Conservation (phyloP, 2,888 invertebrate species). For the Mesorhabditis sp. region DNA sequence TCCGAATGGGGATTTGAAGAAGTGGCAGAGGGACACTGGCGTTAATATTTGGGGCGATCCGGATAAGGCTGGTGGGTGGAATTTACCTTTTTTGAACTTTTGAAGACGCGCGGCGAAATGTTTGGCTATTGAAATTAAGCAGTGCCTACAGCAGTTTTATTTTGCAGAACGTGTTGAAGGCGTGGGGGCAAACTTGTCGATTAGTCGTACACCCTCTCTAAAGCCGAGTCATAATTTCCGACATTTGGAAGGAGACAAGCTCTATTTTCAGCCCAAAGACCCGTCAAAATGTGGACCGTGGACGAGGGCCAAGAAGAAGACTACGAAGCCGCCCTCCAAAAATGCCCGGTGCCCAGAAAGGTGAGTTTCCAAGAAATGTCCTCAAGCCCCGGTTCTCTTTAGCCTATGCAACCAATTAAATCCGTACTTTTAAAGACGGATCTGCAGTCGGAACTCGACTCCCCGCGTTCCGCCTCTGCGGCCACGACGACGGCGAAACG, state of each 20-base stretch:
- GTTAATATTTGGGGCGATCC: constrained; percentile 45
- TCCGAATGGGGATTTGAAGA: constrained; percentile 43
- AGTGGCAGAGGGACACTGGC: constrained; percentile 46
- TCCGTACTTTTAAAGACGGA: background rate
- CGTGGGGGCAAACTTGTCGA: too few species aligned
- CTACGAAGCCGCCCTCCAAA: constrained; percentile 29
- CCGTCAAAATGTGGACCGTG: constrained; percentile 35
- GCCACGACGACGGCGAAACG: constrained; percentile 29
- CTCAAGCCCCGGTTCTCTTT: background rate
- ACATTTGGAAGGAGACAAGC: background rate
- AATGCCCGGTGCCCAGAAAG: constrained; percentile 36
- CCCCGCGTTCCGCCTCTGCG: constrained; percentile 23
- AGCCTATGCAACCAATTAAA: background rate
- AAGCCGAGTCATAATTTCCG: background rate
- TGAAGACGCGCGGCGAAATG: background rate
- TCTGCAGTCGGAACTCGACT: constrained; percentile 24
- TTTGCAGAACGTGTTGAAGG: too few species aligned
- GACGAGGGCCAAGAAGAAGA: constrained; percentile 42
- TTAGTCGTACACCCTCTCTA: background rate
- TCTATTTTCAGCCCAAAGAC: constrained; percentile 25
- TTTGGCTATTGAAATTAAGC: too few species aligned
- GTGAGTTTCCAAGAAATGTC: constrained; percentile 12
- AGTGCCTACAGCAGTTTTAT: too few species aligned
- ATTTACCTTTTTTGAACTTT: background rate
- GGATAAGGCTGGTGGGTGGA: constrained; percentile 33